Evolutionary conservation across 2,888 invertebrate species (phyloP), one percentile per base, ranked within the genome.

Genomic region (Drosophila limbata): DNA sequence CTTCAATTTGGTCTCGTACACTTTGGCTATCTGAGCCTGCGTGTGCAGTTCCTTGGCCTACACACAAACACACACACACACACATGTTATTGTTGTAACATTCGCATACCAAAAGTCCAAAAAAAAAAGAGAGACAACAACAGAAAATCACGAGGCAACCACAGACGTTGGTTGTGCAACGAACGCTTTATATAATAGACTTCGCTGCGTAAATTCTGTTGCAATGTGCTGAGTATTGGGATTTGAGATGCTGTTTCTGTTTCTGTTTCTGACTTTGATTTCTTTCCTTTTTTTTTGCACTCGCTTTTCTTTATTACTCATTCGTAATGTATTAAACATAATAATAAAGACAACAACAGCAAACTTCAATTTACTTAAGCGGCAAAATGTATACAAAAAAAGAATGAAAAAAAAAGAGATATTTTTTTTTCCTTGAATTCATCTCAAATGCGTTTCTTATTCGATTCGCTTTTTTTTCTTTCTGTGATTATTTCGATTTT

Each of bases 1-100:
- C 72, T 79, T 80, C 69, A 79, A 83, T 71, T 83, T 79, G 69
- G 79, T 57, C 40, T 60, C 51, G 56, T 47, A 70, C 56, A 56
- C 76, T 69, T 74, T 67, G 69, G 61, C 61, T 63, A 65, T 44
- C 68, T 67, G 60, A 68, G 77, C 50, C 75, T 75, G 76, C 78
- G 78, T 77, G 68, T 40, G 31, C 48, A 69, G 65, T 74, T 78
- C 78, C 59, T 78, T 77, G 65, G 69, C 67, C 60, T 52, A 60
- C 62, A 28, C 39, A 47, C 45, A 39, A 40, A 15, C 39, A 8
- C 55, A 52, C 53, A 19, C 48, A 19, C 44, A 35, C 37, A 51
- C 31, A 50, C n/a, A 42, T 62, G 37, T 44, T 62, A 44, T 63
- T 69, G 60, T 64, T 67, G 45, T 44, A 47, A 45, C 68, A 53